phyloP scores from a whole-genome alignment of 2,113 vertebrate species.

The Dipodomys ordii region DNA sequence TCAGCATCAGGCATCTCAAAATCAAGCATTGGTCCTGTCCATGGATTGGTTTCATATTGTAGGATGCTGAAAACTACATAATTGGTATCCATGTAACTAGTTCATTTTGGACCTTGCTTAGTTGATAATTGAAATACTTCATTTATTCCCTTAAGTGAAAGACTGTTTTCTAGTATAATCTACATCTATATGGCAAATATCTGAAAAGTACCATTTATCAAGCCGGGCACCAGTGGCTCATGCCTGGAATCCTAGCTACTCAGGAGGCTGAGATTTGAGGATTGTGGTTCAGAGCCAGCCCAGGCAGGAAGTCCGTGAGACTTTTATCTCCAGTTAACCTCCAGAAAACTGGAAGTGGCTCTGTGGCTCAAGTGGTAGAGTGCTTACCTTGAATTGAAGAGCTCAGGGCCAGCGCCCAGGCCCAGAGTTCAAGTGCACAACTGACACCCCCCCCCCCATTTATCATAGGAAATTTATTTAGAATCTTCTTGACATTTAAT shows the following conservation, averaged over 20 bases:
- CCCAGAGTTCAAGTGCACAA: no score
- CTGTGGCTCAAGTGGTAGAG: no score
- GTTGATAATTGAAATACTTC: constrained; percentile 44
- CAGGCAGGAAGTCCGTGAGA: no score
- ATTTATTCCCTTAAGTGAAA: constrained; percentile 53
- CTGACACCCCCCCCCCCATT: not conserved
- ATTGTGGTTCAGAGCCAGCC: no score
- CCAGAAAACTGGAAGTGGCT: no score
- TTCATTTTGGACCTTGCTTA: constrained; percentile 58
- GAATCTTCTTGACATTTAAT: constrained; percentile 19
- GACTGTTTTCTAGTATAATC: constrained; percentile 1
- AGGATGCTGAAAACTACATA: constrained; percentile 35
- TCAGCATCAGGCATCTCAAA: constrained; percentile 20
- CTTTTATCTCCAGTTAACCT: no score
- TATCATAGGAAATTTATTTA: constrained; percentile 21
- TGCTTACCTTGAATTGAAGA: no score
- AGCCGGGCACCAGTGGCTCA: no score
- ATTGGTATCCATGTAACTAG: constrained; percentile 36
- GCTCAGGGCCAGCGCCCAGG: no score
- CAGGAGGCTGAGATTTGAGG: no score
- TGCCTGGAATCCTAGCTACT: no score
- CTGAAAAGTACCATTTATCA: constrained; percentile 13
- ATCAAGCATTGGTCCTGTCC: constrained; percentile 26
- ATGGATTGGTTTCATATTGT: constrained; percentile 26
- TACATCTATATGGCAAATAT: constrained; percentile 2